Base-by-base conservation (phyloP, 2,113 vertebrate genomes). In the Chascanopsetta lugubris region DNA sequence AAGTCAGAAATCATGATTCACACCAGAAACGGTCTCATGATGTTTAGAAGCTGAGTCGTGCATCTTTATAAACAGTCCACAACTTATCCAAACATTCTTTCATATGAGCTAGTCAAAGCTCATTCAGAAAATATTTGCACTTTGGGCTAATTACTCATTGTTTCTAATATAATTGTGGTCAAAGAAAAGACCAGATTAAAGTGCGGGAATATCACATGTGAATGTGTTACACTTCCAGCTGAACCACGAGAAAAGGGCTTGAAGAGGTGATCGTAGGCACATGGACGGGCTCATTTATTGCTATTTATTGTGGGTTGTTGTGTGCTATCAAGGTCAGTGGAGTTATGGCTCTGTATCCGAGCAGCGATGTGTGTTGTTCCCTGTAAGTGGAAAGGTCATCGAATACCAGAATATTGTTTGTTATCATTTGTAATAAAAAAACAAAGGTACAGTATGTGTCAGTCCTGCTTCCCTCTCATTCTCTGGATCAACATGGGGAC, bases 401-500 rank as follows among this genome's bases (percentile, higher is more conserved):
- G 54, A 72, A 65, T 21, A 65, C 17, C 57, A 66, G 81, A 36
- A 63, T 72, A 85, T 66, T 77, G 83, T 82, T 69, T 88, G 83
- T 90, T 77, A 71, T 43, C 24, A 42, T 89, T 85, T 89, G 53
- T 79, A 88, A 88, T 88, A 86, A 89, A 88, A 56, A 68, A 69
- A 46, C 24, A 43, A 50, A 51, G 22, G 53, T 48, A 69, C 42
- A 73, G 30, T n/a, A 57, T 27, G 54, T 78, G 61, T 69, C 40
- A 26, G 27, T 20, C 25, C 21, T 46, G n/a, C 12, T 54, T 30
- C 59, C 63, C 34, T 74, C 21, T 34, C 4, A n/a, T n/a, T n/a
- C n/a, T n/a, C 63, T 63, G n/a, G 38, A 38, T 55, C 51, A 49
- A 29, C 8, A 32, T 8, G 34, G 38, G 32, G 59, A 47, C n/a